phyloP scores from a whole-genome alignment of 2,888 invertebrate species.

The Apamea anceps region DNA sequence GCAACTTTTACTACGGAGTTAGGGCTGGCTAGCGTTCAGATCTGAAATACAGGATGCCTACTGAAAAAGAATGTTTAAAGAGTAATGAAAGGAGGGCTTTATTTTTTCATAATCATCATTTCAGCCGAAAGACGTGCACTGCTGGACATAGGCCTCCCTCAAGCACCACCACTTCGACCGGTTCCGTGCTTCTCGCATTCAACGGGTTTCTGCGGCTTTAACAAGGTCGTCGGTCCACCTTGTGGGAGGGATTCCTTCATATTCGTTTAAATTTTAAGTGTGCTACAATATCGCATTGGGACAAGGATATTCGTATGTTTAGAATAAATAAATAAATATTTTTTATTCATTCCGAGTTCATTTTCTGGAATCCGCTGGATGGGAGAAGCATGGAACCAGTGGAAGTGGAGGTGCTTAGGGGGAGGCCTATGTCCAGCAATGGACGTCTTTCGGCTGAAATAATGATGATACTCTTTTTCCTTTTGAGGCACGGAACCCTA shows the following conservation, averaged over 20 bases:
- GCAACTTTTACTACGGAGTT: constrained; percentile 1
- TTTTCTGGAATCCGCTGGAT: background rate
- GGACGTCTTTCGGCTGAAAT: background rate
- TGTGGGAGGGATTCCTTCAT: too few relatives aligned
- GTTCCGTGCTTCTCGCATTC: too few relatives aligned
- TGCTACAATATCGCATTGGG: too few relatives aligned
- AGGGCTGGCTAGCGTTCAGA: background rate
- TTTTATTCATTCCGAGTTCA: background rate
- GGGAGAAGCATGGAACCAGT: background rate
- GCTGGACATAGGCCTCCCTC: too few relatives aligned
- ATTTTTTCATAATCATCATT: too few relatives aligned
- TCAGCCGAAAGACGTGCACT: too few relatives aligned
- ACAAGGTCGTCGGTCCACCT: too few relatives aligned
- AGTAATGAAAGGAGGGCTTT: background rate
- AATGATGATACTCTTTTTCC: background rate
- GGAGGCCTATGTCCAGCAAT: background rate
- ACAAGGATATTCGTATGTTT: too few relatives aligned
- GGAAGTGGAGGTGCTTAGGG: background rate
- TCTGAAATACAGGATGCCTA: background rate
- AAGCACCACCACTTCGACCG: too few relatives aligned
- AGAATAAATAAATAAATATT: background rate
- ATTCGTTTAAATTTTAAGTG: too few relatives aligned
- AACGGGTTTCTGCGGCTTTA: too few relatives aligned
- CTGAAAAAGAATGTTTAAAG: background rate
- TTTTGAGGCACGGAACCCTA: background rate